Percentiles rank a stretch among this genome's conserved stretches.
phyloP scores from a whole-genome alignment of 2,888 invertebrate genomes.

The Strigamia crassipes region DNA sequence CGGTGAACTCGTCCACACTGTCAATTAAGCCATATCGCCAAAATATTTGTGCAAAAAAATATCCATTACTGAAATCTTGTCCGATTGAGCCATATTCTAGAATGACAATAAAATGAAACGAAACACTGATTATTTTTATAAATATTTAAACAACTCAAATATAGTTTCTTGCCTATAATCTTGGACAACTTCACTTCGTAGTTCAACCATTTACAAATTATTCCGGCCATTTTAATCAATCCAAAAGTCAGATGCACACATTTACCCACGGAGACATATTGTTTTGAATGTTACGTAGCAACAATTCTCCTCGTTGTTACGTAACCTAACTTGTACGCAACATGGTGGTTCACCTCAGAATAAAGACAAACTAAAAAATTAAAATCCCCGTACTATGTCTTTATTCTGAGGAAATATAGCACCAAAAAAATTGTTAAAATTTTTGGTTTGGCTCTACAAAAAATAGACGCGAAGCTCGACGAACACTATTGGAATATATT shows the following conservation, averaged over 20 bases:
- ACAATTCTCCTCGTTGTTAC: too few species aligned
- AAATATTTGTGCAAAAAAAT: slow-evolving; percentile 20
- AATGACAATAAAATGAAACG: neutral
- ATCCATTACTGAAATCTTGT: neutral
- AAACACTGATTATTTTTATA: neutral
- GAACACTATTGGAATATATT: too few species aligned
- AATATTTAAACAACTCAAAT: neutral
- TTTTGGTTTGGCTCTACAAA: slow-evolving; percentile 16
- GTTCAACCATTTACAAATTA: slow-evolving; percentile 13
- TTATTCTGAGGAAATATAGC: neutral
- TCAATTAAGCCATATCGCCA: neutral
- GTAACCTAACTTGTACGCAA: neutral
- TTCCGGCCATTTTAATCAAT: neutral
- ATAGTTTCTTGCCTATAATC: neutral
- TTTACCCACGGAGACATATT: neutral
- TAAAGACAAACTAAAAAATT: neutral
- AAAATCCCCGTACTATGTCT: neutral
- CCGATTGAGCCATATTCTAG: neutral
- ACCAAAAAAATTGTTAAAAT: neutral
- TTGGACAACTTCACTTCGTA: slow-evolving; percentile 11
- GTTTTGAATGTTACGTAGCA: neutral
- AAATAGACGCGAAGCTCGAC: too few species aligned
- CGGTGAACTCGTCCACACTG: neutral
- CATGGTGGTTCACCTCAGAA: slow-evolving; percentile 16
- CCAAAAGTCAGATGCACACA: neutral